Conservation (phyloP, 2,113 vertebrate genomes). For the Anguilla rostrata region DNA sequence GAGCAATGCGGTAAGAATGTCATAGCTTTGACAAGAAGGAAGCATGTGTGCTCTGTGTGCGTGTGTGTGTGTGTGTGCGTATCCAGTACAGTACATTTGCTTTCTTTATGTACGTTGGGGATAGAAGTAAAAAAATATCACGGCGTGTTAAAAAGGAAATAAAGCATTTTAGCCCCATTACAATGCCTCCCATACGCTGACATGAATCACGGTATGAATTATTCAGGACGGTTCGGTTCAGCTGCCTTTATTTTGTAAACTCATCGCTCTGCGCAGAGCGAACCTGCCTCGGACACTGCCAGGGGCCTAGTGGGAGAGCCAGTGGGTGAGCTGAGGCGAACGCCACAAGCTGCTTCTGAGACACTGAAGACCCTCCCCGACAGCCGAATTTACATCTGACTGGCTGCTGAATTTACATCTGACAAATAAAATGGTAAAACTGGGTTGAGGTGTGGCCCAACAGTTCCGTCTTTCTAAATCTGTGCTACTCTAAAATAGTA, state of each 20-base stretch:
- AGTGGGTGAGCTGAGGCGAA: not conserved
- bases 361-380: not conserved
- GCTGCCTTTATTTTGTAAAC: not conserved
- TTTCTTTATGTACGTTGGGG: not conserved
- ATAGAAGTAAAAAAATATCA: not conserved
- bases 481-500: not conserved
- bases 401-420: not conserved
- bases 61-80: too few relatives aligned
- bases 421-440: not conserved
- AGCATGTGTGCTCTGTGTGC: too few relatives aligned
- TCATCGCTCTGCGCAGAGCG: not conserved
- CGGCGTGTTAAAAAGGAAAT: not conserved
- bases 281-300: not conserved
- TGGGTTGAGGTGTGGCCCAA: not conserved
- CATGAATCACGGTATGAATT: not conserved
- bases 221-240: not conserved
- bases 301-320: not conserved
- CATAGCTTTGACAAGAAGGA: not conserved
- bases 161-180: not conserved
- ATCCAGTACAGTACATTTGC: not conserved
- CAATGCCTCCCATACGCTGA: not conserved
- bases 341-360: not conserved
- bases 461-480: not conserved
- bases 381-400: not conserved
- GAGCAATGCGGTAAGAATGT: not conserved